A percentile compares a stretch with the other conserved stretches of the same genome.
Conservation (phyloP, 1,140 invertebrate species). For the Penaeus vannamei region DNA sequence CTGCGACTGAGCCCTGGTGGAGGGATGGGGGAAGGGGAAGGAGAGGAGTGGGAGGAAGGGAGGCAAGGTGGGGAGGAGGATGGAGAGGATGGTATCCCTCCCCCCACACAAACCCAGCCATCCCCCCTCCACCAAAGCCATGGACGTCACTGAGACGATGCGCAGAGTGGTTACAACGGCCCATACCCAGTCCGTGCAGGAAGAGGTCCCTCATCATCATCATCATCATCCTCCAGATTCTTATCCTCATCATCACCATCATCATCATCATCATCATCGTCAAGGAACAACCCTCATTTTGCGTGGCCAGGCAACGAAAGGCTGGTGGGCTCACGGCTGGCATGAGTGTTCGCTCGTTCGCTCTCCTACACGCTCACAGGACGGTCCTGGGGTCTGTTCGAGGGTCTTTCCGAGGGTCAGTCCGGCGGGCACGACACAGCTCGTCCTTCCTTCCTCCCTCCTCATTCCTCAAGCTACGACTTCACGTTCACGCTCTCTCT, state of each 20-base stretch:
- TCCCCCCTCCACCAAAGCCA: slow-evolving; percentile 45
- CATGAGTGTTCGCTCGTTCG: slow-evolving; percentile 36
- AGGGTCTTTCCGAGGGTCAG: too few relatives aligned
- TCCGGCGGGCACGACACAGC: slow-evolving; percentile 41
- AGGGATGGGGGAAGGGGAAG: too few relatives aligned
- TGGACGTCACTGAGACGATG: slow-evolving; percentile 24
- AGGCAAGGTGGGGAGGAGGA: too few relatives aligned
- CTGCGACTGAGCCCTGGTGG: too few relatives aligned
- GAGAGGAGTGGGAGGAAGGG: too few relatives aligned
- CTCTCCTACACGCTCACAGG: background rate
- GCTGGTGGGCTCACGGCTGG: slow-evolving; percentile 33
- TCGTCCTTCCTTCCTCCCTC: slow-evolving; percentile 43
- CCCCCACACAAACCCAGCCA: too few relatives aligned
- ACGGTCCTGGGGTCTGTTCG: slow-evolving; percentile 39
- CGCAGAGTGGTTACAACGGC: slow-evolving; percentile 40
- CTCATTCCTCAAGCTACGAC: slow-evolving; percentile 55
- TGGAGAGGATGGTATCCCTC: too few relatives aligned
- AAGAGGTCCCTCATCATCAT: background rate
- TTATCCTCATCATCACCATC: too few relatives aligned
- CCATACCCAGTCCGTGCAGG: slow-evolving; percentile 23
- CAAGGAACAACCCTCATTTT: slow-evolving; percentile 34
- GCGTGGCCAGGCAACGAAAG: slow-evolving; percentile 47
- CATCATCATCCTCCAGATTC: too few relatives aligned
- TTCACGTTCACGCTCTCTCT: slow-evolving; percentile 29
- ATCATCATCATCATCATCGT: background rate